Evolutionary conservation across 2,113 vertebrate genomes (phyloP).

Genomic region (Elephantulus edwardii): DNA sequence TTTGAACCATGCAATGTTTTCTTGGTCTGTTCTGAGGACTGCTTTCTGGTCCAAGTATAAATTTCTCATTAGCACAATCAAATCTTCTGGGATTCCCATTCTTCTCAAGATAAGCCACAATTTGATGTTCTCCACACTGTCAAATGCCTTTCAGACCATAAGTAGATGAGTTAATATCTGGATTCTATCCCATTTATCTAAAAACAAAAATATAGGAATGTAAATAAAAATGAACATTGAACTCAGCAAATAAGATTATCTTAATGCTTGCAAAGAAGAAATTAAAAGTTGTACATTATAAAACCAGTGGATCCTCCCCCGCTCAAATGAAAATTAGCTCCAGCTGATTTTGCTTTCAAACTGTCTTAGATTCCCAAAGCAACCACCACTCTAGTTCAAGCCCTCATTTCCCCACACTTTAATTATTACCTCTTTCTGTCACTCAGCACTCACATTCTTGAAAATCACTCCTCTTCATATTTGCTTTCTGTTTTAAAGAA

Average conservation of each 20-base stretch:
- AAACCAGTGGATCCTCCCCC: neutral
- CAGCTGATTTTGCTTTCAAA: conserved; percentile 46
- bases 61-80: no score
- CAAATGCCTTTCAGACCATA: no score
- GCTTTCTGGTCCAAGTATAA: no score
- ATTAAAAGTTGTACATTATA: conserved; percentile 10
- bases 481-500: conserved; percentile 13
- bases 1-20: no score
- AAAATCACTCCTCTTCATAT: neutral
- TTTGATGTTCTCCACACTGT: no score
- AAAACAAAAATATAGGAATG: neutral
- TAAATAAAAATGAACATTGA: conserved; percentile 44
- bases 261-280: conserved; percentile 24
- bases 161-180: no score
- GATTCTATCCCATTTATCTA: no score
- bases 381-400: neutral
- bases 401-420: neutral
- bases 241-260: conserved; percentile 14
- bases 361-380: conserved; percentile 10
- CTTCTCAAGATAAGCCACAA: no score
- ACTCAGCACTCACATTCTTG: conserved; percentile 14
- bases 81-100: no score
- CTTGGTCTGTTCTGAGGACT: no score
- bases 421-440: conserved; percentile 24
- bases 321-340: conserved; percentile 42